Conservation (phyloP, 1,140 invertebrate genomes). For the Cyphomyrmex costatus region DNA sequence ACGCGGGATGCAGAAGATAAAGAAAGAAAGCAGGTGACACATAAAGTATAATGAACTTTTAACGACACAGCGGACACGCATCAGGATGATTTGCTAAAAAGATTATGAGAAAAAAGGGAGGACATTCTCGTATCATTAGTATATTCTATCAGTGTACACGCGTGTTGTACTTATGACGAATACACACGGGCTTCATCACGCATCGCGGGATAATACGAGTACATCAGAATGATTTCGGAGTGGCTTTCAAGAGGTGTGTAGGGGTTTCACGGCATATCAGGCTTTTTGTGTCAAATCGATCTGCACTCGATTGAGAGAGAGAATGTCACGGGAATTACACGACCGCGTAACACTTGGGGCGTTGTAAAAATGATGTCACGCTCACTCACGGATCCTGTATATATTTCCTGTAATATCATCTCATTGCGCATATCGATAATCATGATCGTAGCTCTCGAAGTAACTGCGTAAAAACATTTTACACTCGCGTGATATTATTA, state of each 20-base stretch:
- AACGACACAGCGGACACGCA: slow-evolving; percentile 30
- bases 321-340: slow-evolving; percentile 67
- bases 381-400: slow-evolving; percentile 44
- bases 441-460: neutral
- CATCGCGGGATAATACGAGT: slow-evolving; percentile 55
- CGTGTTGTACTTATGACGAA: neutral
- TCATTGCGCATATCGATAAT: slow-evolving; percentile 7
- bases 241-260: slow-evolving; percentile 59
- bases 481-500: neutral
- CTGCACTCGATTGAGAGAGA: slow-evolving; percentile 73
- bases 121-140: neutral
- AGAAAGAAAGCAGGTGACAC: slow-evolving; percentile 3
- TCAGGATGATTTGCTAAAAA: slow-evolving; percentile 14
- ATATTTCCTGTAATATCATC: slow-evolving; percentile 27
- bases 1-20: slow-evolving; percentile 13
- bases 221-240: slow-evolving; percentile 68
- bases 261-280: slow-evolving; percentile 63
- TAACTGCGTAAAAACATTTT: slow-evolving; percentile 18
- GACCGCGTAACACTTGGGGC: slow-evolving; percentile 71
- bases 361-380: slow-evolving; percentile 70
- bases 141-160: neutral
- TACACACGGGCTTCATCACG: slow-evolving; percentile 54
- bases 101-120: neutral
- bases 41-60: slow-evolving; percentile 54
- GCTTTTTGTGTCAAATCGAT: slow-evolving; percentile 77